Conservation (phyloP, 2,113 vertebrate species). For the Pseudonaja textilis region DNA sequence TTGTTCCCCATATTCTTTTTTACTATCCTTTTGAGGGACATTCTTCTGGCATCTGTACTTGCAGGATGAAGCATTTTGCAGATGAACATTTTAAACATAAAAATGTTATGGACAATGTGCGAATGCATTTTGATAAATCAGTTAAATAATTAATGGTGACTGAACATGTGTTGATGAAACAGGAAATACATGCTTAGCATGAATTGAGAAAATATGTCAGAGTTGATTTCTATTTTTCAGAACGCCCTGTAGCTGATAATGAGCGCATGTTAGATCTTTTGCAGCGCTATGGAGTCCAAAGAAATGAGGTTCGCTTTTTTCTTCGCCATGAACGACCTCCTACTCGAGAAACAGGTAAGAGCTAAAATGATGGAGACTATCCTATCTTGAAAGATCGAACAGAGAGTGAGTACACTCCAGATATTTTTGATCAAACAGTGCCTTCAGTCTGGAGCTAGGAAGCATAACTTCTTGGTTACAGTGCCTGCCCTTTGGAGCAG, state of each 20-base stretch:
- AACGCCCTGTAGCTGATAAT: slow-evolving; percentile 82
- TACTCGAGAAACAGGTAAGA: slow-evolving; percentile 78
- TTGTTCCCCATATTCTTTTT: neutral
- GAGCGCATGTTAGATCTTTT: slow-evolving; percentile 92
- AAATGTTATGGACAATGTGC: neutral
- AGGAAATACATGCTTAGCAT: neutral
- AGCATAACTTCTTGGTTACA: neutral
- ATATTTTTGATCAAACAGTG: neutral
- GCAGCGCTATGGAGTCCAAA: slow-evolving; percentile 85
- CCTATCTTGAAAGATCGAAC: neutral
- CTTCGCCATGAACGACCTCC: slow-evolving; percentile 85
- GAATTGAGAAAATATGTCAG: neutral
- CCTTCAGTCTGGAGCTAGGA: neutral
- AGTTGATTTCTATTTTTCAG: slow-evolving; percentile 64
- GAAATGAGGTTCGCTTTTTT: slow-evolving; percentile 89
- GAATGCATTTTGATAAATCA: neutral
- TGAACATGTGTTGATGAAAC: neutral
- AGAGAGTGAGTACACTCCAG: neutral
- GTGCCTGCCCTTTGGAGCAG: neutral
- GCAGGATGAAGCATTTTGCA: neutral
- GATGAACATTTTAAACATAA: neutral
- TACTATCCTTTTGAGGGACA: neutral
- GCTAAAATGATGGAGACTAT: neutral
- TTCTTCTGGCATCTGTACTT: neutral
- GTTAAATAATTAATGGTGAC: neutral